These are phyloP conservation scores for Parambassis ranga DNA, from an alignment of 2,797 vertebrate genomes.

Conservation along the genomic window DNA sequence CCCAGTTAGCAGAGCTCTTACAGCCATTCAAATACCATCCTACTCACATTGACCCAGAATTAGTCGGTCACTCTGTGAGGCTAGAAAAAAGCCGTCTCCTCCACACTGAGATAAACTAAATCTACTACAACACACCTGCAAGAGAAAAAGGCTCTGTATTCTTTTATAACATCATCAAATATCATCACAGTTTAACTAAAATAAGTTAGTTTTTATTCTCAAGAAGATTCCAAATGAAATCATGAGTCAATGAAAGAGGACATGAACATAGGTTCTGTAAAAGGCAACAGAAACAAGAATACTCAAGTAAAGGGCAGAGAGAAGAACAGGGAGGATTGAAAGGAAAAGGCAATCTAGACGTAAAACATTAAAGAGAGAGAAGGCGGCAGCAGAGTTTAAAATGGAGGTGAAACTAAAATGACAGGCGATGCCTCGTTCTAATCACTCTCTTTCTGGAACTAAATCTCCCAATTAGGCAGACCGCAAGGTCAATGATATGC, in stretches of 20 bases:
- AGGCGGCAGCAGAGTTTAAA: slow-evolving; percentile 26
- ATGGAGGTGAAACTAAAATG: slow-evolving; percentile 69
- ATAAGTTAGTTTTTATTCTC: no score
- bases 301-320: neutral
- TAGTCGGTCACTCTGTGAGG: slow-evolving; percentile 50
- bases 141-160: neutral
- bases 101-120: neutral
- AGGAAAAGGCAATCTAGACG: neutral
- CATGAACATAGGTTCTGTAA: neutral
- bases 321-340: neutral
- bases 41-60: slow-evolving; percentile 77
- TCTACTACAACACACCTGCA: neutral
- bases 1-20: slow-evolving; percentile 62
- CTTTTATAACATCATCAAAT: no score
- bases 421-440: slow-evolving; percentile 61
- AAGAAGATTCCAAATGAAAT: no score
- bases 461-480: slow-evolving; percentile 67
- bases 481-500: slow-evolving; percentile 65
- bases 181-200: no score
- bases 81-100: slow-evolving; percentile 31
- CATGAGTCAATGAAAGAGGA: no score
- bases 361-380: slow-evolving; percentile 25
- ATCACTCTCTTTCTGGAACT: slow-evolving; percentile 60
- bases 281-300: neutral
- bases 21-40: slow-evolving; percentile 49